Conservation (phyloP, 1,140 invertebrate species). For the Heliconius hewitsoni region DNA sequence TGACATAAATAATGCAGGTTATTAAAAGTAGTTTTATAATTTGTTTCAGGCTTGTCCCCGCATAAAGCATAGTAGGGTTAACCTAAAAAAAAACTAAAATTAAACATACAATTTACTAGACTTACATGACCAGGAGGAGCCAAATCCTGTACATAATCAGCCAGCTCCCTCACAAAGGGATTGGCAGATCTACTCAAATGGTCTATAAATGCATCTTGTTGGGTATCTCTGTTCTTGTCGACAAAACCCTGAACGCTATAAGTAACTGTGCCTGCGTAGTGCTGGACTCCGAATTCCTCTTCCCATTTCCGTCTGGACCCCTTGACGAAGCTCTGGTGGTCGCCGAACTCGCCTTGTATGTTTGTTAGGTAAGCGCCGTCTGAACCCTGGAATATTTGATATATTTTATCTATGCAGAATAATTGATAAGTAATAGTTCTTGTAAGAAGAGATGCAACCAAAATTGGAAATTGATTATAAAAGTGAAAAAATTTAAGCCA, state of each 20-base stretch:
- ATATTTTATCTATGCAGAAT: no score
- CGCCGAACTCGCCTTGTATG: constrained; percentile 93
- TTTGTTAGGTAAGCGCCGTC: constrained; percentile 95
- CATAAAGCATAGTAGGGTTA: no score
- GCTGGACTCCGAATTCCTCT: constrained; percentile 93
- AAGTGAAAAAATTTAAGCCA: no score
- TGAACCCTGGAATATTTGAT: constrained; percentile 83
- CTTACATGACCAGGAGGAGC: constrained; percentile 67
- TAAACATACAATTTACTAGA: not conserved
- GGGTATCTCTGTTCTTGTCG: constrained; percentile 97
- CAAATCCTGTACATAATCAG: constrained; percentile 80
- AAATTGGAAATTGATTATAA: no score
- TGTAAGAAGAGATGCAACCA: no score
- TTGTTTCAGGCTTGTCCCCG: no score
- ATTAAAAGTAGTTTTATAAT: no score
- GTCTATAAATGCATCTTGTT: constrained; percentile 97
- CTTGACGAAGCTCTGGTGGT: constrained; percentile 93
- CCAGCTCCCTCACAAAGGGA: constrained; percentile 94
- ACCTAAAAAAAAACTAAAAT: not conserved
- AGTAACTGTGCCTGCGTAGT: constrained; percentile 97
- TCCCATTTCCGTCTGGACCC: constrained; percentile 95
- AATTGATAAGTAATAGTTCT: no score
- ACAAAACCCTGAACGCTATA: constrained; percentile 97
- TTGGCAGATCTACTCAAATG: constrained; percentile 93
- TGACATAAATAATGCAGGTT: no score